Evolutionary conservation across 2,797 vertebrate species (phyloP).

Genomic region (Coranthus polyacanthus): DNA sequence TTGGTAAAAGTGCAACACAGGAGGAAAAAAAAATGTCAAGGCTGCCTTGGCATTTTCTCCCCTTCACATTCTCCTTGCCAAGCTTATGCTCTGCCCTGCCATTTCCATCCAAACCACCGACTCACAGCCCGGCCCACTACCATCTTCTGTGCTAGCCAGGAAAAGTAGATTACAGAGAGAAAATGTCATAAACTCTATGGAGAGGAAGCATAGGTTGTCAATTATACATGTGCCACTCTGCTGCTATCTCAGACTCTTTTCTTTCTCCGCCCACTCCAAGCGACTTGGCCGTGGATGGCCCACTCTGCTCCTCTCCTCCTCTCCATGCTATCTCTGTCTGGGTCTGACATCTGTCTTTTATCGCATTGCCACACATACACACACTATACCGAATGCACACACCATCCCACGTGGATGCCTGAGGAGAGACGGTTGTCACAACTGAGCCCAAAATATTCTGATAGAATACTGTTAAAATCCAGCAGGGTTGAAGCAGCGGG

Average conservation of each 20-base stretch:
- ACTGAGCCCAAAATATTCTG: slow-evolving; percentile 63
- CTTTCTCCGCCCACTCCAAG: slow-evolving; percentile 64
- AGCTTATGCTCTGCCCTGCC: slow-evolving; percentile 60
- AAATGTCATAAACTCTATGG: slow-evolving; percentile 75
- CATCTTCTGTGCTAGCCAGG: slow-evolving; percentile 52
- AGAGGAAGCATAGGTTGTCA: slow-evolving; percentile 76
- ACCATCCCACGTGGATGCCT: slow-evolving; percentile 40
- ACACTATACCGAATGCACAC: neutral
- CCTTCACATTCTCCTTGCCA: slow-evolving; percentile 59
- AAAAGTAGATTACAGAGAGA: slow-evolving; percentile 73
- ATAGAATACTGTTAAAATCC: slow-evolving; percentile 49
- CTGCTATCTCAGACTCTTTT: slow-evolving; percentile 54
- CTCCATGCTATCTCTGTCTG: slow-evolving; percentile 52
- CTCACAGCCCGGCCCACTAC: slow-evolving; percentile 51
- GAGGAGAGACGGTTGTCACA: slow-evolving; percentile 54
- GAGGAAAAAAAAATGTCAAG: slow-evolving; percentile 46
- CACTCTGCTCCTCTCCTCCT: slow-evolving; percentile 19
- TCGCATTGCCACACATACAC: slow-evolving; percentile 27
- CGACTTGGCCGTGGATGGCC: slow-evolving; percentile 42
- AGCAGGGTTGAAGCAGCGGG: slow-evolving; percentile 26
- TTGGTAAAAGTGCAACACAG: slow-evolving; percentile 53
- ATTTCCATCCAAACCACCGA: slow-evolving; percentile 59
- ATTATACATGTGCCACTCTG: slow-evolving; percentile 78
- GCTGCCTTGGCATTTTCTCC: slow-evolving; percentile 63
- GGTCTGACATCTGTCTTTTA: slow-evolving; percentile 72